Conservation (phyloP, 2,113 vertebrate genomes). For the Carettochelys insculpta region DNA sequence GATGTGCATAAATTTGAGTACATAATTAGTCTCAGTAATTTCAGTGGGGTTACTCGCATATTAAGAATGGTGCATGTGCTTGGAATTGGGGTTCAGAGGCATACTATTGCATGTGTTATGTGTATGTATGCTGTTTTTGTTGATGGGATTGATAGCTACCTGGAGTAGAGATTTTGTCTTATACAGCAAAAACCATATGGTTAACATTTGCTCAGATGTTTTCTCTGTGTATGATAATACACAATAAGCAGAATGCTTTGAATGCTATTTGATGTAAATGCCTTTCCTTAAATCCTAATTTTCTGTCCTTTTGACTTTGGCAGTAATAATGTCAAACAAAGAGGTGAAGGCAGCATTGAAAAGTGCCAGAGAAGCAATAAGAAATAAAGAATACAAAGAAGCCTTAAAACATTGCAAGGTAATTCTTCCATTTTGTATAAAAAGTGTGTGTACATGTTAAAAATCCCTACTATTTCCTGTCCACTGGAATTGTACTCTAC, state of each 20-base stretch:
- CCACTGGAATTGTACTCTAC: background rate
- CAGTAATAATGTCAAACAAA: constrained; percentile 88
- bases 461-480: accelerated
- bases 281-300: background rate
- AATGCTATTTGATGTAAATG: background rate
- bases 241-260: background rate
- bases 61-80: background rate
- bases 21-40: background rate
- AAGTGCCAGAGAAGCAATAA: constrained; percentile 94
- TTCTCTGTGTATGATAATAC: background rate
- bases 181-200: background rate
- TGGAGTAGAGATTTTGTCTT: background rate
- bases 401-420: constrained; percentile 98
- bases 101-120: background rate
- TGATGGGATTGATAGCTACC: background rate
- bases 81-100: background rate
- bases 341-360: constrained; percentile 93
- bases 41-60: background rate
- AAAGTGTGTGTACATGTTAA: background rate
- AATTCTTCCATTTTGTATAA: constrained; percentile 42
- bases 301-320: background rate
- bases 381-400: constrained; percentile 97
- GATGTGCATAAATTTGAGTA: accelerated
- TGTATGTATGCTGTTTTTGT: background rate
- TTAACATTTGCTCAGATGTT: background rate